Evolutionary conservation across 1,140 invertebrate genomes (phyloP).

Genomic region (Cydia strobilella): DNA sequence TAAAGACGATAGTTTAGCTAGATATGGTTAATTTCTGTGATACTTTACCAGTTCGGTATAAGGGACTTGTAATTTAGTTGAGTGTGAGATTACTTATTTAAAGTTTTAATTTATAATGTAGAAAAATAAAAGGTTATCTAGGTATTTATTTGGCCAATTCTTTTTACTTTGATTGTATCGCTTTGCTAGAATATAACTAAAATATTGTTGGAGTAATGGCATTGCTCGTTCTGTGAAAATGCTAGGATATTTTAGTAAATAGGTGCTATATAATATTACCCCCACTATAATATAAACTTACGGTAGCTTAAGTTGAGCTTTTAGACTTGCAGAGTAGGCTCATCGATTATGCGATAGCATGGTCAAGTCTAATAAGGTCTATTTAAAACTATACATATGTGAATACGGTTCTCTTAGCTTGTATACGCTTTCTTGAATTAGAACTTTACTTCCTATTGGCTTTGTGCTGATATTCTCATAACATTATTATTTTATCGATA

Average conservation of each 20-base stretch:
- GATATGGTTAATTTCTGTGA: constrained; percentile 78
- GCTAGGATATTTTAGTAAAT: constrained; percentile 37
- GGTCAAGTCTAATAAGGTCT: background rate
- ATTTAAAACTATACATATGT: background rate
- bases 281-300: constrained; percentile 7
- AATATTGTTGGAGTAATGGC: constrained; percentile 8
- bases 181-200: constrained; percentile 14
- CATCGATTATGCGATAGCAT: background rate
- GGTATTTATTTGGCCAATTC: constrained; percentile 4
- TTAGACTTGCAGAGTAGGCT: background rate
- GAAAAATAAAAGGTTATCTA: constrained; percentile 11
- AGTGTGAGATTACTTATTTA: constrained; percentile 35
- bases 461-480: background rate
- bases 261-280: constrained; percentile 42
- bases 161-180: constrained; percentile 15
- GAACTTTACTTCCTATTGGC: background rate
- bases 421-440: constrained; percentile 13
- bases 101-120: constrained; percentile 1
- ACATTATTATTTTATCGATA: background rate
- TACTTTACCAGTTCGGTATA: constrained; percentile 77
- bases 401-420: background rate
- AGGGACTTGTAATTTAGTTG: constrained; percentile 62
- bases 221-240: background rate
- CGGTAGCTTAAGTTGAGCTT: background rate
- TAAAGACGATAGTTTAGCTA: constrained; percentile 73